Evolutionary conservation across 2,797 vertebrate species (phyloP).

Genomic region (Channa striata): DNA sequence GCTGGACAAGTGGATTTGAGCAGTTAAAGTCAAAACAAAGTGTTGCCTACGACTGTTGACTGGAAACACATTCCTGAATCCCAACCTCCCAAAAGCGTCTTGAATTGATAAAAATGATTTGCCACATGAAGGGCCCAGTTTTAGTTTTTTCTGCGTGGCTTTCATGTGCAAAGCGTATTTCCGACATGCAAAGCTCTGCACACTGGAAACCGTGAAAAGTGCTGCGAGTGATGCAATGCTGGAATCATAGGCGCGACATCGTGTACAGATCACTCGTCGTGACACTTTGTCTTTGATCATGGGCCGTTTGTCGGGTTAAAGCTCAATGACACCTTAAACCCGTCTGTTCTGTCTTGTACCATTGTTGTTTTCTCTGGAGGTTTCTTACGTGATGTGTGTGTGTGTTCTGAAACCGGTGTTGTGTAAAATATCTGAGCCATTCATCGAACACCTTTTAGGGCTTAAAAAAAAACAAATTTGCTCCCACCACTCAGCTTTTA

Average conservation of each 20-base stretch:
- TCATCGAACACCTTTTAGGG: conserved; percentile 7
- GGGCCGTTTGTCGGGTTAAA: conserved; percentile 4
- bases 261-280: conserved; percentile 20
- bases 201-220: conserved; percentile 20
- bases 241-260: conserved; percentile 23
- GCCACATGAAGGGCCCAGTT: conserved; percentile 1
- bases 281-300: conserved; percentile 42
- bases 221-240: conserved; percentile 25
- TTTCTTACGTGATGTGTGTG: neutral
- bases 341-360: neutral
- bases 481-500: conserved; percentile 21
- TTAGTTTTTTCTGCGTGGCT: neutral
- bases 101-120: conserved; percentile 11
- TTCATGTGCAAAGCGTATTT: conserved; percentile 7
- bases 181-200: neutral
- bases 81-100: conserved; percentile 9
- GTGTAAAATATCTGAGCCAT: neutral
- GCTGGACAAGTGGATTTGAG: conserved; percentile 38
- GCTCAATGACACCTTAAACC: neutral
- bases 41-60: conserved; percentile 35
- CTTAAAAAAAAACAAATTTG: conserved; percentile 1
- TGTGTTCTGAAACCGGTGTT: conserved; percentile 8
- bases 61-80: conserved; percentile 31
- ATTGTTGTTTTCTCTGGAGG: neutral
- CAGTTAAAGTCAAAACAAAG: conserved; percentile 55